phyloP scores from a whole-genome alignment of 2,888 invertebrate genomes.

The Junonia oenone region DNA sequence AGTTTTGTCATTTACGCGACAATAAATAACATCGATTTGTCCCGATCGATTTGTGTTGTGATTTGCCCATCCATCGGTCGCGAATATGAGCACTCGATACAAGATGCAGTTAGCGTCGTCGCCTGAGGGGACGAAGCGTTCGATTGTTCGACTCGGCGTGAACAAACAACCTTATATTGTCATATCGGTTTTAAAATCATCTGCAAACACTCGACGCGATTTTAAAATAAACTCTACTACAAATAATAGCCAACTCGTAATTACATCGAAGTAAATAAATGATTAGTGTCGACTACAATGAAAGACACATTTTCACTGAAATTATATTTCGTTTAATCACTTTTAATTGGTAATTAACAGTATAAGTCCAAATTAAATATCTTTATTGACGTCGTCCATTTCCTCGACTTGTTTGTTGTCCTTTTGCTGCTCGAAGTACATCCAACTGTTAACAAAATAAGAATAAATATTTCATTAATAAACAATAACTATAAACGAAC shows the following conservation, averaged over 20 bases:
- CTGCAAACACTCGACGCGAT: conserved; percentile 50
- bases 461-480: neutral
- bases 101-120: conserved; percentile 29
- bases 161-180: conserved; percentile 65
- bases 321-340: conserved; percentile 19
- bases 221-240: conserved; percentile 57
- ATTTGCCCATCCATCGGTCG: neutral
- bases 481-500: too few relatives aligned
- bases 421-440: conserved; percentile 83
- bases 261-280: neutral
- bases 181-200: conserved; percentile 59
- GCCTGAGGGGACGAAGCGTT: conserved; percentile 39
- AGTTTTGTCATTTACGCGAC: neutral
- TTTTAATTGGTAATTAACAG: conserved; percentile 33
- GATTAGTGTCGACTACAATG: neutral
- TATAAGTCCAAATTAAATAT: conserved; percentile 32
- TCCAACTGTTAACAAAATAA: conserved; percentile 76
- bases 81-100: conserved; percentile 42
- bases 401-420: conserved; percentile 56
- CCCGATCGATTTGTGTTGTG: too few relatives aligned
- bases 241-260: conserved; percentile 31
- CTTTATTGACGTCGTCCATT: conserved; percentile 46
- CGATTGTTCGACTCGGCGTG: conserved; percentile 58
- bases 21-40: neutral
- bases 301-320: conserved; percentile 15